Conservation (phyloP, 2,888 invertebrate species). For the Platypus cylindrus region DNA sequence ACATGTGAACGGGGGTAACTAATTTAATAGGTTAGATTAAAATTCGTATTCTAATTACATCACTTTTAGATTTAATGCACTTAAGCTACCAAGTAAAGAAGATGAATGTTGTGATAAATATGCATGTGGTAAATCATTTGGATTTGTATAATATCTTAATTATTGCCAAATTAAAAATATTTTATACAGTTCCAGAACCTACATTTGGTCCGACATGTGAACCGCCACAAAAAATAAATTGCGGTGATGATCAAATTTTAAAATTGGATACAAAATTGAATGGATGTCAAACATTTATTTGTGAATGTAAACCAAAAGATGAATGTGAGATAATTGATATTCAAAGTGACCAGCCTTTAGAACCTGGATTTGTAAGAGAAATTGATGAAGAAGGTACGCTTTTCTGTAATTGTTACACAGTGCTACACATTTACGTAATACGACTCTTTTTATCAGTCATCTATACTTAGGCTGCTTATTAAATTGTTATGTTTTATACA, state of each 20-base stretch:
- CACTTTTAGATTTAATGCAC: constrained; percentile 24
- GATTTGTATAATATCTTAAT: background rate
- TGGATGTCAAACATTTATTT: constrained; percentile 61
- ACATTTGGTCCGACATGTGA: constrained; percentile 40
- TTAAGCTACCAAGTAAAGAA: constrained; percentile 41
- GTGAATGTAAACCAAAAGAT: constrained; percentile 61
- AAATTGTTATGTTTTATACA: background rate
- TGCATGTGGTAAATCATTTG: constrained; percentile 44
- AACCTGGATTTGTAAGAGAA: constrained; percentile 37
- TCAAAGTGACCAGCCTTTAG: constrained; percentile 32
- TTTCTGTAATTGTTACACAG: no score
- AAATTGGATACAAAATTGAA: constrained; percentile 50
- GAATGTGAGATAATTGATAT: constrained; percentile 50
- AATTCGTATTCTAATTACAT: background rate
- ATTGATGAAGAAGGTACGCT: constrained; percentile 33
- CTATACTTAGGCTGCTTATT: no score
- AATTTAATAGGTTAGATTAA: background rate
- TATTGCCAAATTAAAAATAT: background rate
- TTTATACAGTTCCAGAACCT: constrained; percentile 23
- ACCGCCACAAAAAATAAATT: constrained; percentile 53
- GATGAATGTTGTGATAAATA: constrained; percentile 59
- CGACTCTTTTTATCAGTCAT: no score
- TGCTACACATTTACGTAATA: no score
- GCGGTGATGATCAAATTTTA: constrained; percentile 57
- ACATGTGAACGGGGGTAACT: constrained; percentile 46